A percentile compares a stretch with the other conserved stretches of the same genome.
Conservation (phyloP, 2,797 vertebrate genomes). For the Tangara arthus region DNA sequence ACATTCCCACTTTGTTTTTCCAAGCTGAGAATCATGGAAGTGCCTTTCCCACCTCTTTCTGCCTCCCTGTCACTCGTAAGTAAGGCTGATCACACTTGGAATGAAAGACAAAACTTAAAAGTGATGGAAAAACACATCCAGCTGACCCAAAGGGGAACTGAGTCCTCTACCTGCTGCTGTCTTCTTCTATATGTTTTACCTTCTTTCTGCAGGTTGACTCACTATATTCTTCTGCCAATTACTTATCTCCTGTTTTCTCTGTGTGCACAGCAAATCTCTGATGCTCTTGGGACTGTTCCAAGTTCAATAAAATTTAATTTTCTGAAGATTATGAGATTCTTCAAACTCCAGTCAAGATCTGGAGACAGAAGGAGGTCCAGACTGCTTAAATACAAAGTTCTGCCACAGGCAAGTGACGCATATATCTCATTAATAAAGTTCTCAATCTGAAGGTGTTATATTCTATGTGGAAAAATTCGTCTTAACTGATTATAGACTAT, state of each 20-base stretch:
- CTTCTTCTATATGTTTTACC: neutral
- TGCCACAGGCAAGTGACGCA: neutral
- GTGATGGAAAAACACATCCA: neutral
- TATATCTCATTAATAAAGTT: neutral
- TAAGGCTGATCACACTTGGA: neutral
- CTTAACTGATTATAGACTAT: neutral
- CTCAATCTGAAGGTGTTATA: neutral
- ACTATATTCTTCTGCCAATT: slow-evolving; percentile 25
- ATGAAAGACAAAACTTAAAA: neutral
- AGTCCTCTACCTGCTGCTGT: neutral
- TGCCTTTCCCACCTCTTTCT: neutral
- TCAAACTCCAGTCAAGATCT: slow-evolving; percentile 6
- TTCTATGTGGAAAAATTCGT: neutral
- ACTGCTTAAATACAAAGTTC: neutral
- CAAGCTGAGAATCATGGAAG: slow-evolving; percentile 2
- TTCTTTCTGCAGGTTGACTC: slow-evolving; percentile 21
- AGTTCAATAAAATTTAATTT: slow-evolving; percentile 53
- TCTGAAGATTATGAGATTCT: slow-evolving; percentile 39
- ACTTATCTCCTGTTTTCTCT: slow-evolving; percentile 30
- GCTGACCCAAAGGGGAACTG: neutral
- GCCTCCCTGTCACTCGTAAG: neutral
- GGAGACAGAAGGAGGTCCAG: neutral
- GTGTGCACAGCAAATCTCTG: slow-evolving; percentile 3
- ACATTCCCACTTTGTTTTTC: slow-evolving; percentile 8
- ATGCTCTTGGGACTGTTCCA: neutral